phyloP scores from a whole-genome alignment of 1,140 invertebrate species.

The Drosophila arawakana region DNA sequence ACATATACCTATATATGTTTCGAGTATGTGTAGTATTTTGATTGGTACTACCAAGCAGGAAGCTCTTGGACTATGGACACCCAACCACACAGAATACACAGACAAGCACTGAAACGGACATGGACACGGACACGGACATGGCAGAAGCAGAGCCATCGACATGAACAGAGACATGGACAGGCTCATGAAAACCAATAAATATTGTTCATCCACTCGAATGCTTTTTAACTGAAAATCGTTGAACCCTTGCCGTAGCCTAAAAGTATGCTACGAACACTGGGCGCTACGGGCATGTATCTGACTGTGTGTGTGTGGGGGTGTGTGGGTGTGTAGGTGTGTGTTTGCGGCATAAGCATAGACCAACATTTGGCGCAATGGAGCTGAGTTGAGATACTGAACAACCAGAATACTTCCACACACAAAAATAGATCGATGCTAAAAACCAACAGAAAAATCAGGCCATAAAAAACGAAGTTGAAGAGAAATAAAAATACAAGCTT shows the following conservation, averaged over 20 bases:
- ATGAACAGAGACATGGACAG: conserved; percentile 37
- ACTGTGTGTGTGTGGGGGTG: conserved; percentile 1
- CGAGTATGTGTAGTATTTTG: conserved; percentile 32
- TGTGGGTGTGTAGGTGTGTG: conserved; percentile 8
- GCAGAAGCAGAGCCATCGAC: conserved; percentile 7
- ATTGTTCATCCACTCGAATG: conserved; percentile 81
- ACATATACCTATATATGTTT: not conserved
- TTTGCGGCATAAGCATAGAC: conserved; percentile 28
- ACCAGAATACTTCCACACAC: not conserved
- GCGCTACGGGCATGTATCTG: not conserved
- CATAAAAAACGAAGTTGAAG: not conserved
- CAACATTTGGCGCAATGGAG: conserved; percentile 15
- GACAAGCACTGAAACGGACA: conserved; percentile 1
- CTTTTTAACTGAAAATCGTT: conserved; percentile 80
- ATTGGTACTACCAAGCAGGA: conserved; percentile 32
- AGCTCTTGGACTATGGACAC: conserved; percentile 31
- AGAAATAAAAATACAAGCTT: not conserved
- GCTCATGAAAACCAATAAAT: conserved; percentile 80
- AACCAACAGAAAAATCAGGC: conserved; percentile 31
- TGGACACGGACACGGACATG: conserved; percentile 2
- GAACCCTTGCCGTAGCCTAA: conserved; percentile 69
- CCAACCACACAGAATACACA: not conserved
- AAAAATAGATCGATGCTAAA: conserved; percentile 37
- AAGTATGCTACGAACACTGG: conserved; percentile 22
- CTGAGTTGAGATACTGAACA: not conserved